Conservation (phyloP, 2,797 vertebrate species). For the Leptatherina wallacei region DNA sequence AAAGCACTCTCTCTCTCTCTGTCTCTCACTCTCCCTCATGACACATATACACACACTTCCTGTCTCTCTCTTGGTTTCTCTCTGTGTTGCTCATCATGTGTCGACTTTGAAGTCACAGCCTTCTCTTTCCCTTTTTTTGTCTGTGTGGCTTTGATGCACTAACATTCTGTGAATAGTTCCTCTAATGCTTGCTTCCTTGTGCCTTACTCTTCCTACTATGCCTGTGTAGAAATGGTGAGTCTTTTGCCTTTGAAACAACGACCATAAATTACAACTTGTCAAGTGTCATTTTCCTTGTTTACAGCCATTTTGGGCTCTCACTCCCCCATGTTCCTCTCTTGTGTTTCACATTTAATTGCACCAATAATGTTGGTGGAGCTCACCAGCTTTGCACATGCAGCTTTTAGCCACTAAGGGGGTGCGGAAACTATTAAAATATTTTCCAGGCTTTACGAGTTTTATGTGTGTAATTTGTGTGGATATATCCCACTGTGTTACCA, state of each 20-base stretch:
- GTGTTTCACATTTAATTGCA: constrained; percentile 86
- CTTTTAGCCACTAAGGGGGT: constrained; percentile 74
- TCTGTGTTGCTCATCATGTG: constrained; percentile 73
- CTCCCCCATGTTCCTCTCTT: constrained; percentile 74
- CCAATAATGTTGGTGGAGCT: constrained; percentile 78
- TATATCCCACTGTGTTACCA: constrained; percentile 84
- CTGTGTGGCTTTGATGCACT: constrained; percentile 82
- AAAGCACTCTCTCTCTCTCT: constrained; percentile 61
- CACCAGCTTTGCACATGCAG: constrained; percentile 77
- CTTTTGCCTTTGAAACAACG: constrained; percentile 80
- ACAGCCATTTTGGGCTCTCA: constrained; percentile 83
- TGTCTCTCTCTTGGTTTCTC: constrained; percentile 51
- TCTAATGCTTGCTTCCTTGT: constrained; percentile 78
- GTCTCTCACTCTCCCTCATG: constrained; percentile 52
- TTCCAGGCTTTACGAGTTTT: constrained; percentile 83
- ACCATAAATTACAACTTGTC: constrained; percentile 88
- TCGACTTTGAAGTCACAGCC: constrained; percentile 80
- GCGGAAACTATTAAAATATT: constrained; percentile 87
- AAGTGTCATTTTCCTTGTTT: constrained; percentile 87
- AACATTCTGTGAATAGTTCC: constrained; percentile 84
- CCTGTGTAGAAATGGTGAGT: constrained; percentile 74
- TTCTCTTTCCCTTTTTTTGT: constrained; percentile 72
- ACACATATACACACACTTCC: constrained; percentile 59
- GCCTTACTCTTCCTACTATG: constrained; percentile 74
- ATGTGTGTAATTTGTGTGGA: constrained; percentile 84